These are phyloP conservation scores for Eristalis pertinax DNA, from an alignment of 2,888 invertebrate species.

Conservation along the genomic window DNA sequence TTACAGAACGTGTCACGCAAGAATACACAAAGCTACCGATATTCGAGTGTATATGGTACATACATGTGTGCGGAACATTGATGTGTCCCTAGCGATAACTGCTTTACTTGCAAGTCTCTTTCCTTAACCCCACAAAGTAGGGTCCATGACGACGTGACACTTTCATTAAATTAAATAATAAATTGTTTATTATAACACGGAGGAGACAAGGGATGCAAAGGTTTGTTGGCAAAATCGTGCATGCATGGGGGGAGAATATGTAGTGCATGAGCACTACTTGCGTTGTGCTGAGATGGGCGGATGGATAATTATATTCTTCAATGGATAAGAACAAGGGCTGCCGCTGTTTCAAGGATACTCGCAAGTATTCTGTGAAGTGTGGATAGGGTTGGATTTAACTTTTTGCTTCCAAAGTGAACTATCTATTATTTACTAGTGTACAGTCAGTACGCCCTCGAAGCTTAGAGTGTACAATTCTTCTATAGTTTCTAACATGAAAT, in stretches of 20 bases:
- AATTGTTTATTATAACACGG: slow-evolving; percentile 55
- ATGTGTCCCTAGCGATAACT: slow-evolving; percentile 55
- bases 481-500: not conserved
- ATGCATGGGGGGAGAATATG: not conserved
- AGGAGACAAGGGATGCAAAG: slow-evolving; percentile 5
- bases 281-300: not conserved
- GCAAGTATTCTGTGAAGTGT: not conserved
- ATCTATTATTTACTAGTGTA: slow-evolving; percentile 27
- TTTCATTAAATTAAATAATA: slow-evolving; percentile 61
- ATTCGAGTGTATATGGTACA: slow-evolving; percentile 12
- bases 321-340: slow-evolving; percentile 28
- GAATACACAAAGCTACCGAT: slow-evolving; percentile 30
- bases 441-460: not conserved
- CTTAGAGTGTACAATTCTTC: not conserved
- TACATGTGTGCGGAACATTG: slow-evolving; percentile 35
- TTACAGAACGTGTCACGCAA: slow-evolving; percentile 48
- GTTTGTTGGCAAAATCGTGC: slow-evolving; percentile 28
- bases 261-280: not conserved
- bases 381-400: not conserved
- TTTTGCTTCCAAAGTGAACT: slow-evolving; percentile 9
- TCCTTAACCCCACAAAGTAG: slow-evolving; percentile 29
- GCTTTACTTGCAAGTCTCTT: slow-evolving; percentile 48
- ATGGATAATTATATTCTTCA: slow-evolving; percentile 46
- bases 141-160: slow-evolving; percentile 62
- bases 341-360: not conserved